phyloP scores from a whole-genome alignment of 2,888 invertebrate genomes.

The Kuschelorhynchus macadamiae region DNA sequence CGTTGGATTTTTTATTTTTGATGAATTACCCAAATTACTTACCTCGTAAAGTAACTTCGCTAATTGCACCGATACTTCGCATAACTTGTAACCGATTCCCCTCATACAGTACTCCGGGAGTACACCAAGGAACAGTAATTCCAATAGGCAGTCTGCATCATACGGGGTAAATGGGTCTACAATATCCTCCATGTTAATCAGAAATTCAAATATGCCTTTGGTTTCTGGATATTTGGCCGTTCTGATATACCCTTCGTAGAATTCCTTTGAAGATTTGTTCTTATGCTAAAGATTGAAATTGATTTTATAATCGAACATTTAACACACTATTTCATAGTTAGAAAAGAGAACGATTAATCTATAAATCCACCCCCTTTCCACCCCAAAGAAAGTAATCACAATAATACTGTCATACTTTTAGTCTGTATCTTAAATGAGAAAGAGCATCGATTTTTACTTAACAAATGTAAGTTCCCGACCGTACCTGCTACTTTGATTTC shows the following conservation, averaged over 20 bases:
- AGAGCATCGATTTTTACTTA: no score
- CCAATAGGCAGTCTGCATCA: constrained; percentile 75
- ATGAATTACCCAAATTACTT: neutral
- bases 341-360: no score
- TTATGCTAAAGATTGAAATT: constrained; percentile 37
- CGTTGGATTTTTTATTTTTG: no score
- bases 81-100: constrained; percentile 73
- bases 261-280: constrained; percentile 20
- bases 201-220: constrained; percentile 74
- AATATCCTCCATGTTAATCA: constrained; percentile 75
- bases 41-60: constrained; percentile 61
- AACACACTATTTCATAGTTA: no score
- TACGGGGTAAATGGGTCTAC: constrained; percentile 76
- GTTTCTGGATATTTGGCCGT: constrained; percentile 71
- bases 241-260: constrained; percentile 16
- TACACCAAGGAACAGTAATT: constrained; percentile 79
- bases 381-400: no score
- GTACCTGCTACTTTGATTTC: no score
- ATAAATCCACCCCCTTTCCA: no score
- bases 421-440: no score
- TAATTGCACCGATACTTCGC: constrained; percentile 72
- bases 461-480: no score
- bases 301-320: no score
- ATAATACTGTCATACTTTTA: no score
- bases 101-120: constrained; percentile 69